A percentile compares a stretch with the other conserved stretches of the same genome.
Conservation (phyloP, 2,797 vertebrate species). For the Myripristis jacobus region DNA sequence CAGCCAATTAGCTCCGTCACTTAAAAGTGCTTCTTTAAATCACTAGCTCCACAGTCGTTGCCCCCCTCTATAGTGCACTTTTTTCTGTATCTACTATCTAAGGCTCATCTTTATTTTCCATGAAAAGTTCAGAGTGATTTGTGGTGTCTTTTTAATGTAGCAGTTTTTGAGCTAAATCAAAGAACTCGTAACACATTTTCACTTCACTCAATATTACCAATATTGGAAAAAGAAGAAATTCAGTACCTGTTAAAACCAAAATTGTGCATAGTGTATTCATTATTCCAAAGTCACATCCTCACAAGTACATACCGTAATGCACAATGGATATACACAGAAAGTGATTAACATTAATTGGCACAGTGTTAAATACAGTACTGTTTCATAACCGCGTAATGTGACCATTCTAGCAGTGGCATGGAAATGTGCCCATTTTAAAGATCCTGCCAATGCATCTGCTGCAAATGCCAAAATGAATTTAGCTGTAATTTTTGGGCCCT, state of each 20-base stretch:
- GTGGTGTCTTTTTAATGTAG: slow-evolving; percentile 70
- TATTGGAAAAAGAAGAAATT: slow-evolving; percentile 54
- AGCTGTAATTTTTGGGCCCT: slow-evolving; percentile 2
- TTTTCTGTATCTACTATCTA: slow-evolving; percentile 58
- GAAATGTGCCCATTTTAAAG: slow-evolving; percentile 16
- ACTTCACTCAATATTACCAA: slow-evolving; percentile 54
- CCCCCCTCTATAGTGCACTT: slow-evolving; percentile 66
- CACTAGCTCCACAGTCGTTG: slow-evolving; percentile 63
- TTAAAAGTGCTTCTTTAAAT: slow-evolving; percentile 69
- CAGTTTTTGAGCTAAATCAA: slow-evolving; percentile 73
- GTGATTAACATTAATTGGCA: too few species aligned
- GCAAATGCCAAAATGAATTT: slow-evolving; percentile 14
- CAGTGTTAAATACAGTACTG: too few species aligned
- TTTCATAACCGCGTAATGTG: too few species aligned
- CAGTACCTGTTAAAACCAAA: slow-evolving; percentile 54
- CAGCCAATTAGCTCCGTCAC: slow-evolving; percentile 57
- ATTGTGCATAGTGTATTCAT: slow-evolving; percentile 44
- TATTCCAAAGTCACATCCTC: slow-evolving; percentile 48
- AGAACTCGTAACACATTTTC: slow-evolving; percentile 73
- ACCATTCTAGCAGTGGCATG: too few species aligned
- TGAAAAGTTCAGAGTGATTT: slow-evolving; percentile 65
- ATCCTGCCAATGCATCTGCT: slow-evolving; percentile 1
- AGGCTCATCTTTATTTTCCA: slow-evolving; percentile 71
- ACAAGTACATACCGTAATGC: not conserved
- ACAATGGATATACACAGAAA: too few species aligned